Evolutionary conservation across 2,888 invertebrate genomes (phyloP).

Genomic region (Amiota minor): DNA sequence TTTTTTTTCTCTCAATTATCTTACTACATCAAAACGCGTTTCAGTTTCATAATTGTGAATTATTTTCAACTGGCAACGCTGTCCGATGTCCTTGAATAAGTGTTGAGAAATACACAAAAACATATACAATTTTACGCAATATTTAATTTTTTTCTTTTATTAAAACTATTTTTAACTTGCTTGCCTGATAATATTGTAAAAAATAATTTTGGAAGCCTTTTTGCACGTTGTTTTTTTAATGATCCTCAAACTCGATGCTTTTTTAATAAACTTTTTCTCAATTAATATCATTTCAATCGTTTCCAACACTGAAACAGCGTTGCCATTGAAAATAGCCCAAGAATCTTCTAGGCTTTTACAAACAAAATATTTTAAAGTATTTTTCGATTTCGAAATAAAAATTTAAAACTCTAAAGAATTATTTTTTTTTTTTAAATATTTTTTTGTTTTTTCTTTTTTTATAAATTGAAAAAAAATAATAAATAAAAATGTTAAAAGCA

Average conservation of each 20-base stretch:
- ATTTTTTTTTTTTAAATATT: not conserved
- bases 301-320: slow-evolving; percentile 44
- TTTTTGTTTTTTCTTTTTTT: too few species aligned
- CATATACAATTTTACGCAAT: slow-evolving; percentile 36
- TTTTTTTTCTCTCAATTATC: not conserved
- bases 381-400: slow-evolving; percentile 21
- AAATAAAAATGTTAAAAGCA: too few species aligned
- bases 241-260: slow-evolving; percentile 14
- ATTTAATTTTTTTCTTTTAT: slow-evolving; percentile 31
- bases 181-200: slow-evolving; percentile 14
- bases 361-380: slow-evolving; percentile 61
- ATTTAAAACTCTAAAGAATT: slow-evolving; percentile 1
- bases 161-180: not conserved
- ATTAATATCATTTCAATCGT: slow-evolving; percentile 1
- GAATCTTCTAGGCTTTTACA: slow-evolving; percentile 74
- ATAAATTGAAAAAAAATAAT: too few species aligned
- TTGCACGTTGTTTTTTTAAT: slow-evolving; percentile 38
- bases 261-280: not conserved
- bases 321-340: slow-evolving; percentile 71
- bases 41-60: not conserved
- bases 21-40: slow-evolving; percentile 28
- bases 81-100: slow-evolving; percentile 17
- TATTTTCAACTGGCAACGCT: slow-evolving; percentile 69
- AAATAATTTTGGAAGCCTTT: slow-evolving; percentile 39
- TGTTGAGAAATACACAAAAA: slow-evolving; percentile 6